A percentile compares a stretch with the other conserved stretches of the same genome.
Conservation (phyloP, 2,888 invertebrate genomes). For the Mamestra brassicae region DNA sequence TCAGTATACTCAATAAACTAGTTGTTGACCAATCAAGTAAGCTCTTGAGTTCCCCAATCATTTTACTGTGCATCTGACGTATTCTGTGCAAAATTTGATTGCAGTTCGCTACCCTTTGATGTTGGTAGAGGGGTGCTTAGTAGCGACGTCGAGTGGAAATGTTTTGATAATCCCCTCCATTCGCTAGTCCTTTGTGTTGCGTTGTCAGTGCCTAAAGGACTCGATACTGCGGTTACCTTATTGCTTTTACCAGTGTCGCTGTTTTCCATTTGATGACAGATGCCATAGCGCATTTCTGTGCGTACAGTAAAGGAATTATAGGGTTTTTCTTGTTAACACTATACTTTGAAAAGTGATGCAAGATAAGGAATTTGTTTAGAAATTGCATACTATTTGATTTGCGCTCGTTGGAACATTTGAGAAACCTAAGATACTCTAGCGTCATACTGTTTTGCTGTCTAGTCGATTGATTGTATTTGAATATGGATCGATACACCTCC, state of each 20-base stretch:
- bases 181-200: conserved; percentile 6
- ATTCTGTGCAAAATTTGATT: conserved; percentile 1
- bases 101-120: conserved; percentile 31
- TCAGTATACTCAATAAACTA: too few species aligned
- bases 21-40: neutral
- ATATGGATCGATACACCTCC: neutral
- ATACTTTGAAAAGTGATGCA: neutral
- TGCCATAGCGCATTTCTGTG: neutral
- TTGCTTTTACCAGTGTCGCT: neutral
- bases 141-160: neutral
- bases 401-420: too few species aligned
- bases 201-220: neutral
- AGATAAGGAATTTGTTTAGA: neutral
- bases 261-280: neutral
- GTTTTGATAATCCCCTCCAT: conserved; percentile 29
- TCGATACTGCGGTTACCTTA: neutral
- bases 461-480: neutral
- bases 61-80: conserved; percentile 10
- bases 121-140: conserved; percentile 6
- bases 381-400: neutral
- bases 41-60: neutral
- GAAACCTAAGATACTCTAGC: too few species aligned
- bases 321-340: neutral
- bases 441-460: neutral
- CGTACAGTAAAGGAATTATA: neutral